A percentile compares a stretch with the other conserved stretches of the same genome.
Evolutionary conservation across 23 tunicate genomes (phyloP).

Genomic region (Clavelina lepadiformis): DNA sequence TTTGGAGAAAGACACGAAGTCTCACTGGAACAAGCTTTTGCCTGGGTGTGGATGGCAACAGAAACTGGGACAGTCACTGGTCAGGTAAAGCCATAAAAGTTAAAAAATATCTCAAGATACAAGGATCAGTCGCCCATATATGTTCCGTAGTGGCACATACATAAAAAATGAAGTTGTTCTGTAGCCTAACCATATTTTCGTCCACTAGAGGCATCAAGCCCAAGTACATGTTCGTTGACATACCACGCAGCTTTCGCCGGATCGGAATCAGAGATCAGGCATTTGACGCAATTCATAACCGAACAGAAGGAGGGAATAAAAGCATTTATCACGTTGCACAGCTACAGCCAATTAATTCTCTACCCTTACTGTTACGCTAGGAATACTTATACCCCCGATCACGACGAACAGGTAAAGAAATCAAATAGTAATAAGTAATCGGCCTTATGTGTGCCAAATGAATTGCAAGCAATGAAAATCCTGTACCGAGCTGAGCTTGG

Average conservation of each 20-base stretch:
- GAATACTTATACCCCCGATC: conserved; percentile 1
- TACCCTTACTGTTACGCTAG: conserved; percentile 40
- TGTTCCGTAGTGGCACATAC: too few species aligned
- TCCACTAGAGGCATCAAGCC: conserved; percentile 2
- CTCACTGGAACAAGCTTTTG: conserved; percentile 30
- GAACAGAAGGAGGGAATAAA: conserved; percentile 16
- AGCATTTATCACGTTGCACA: conserved; percentile 40
- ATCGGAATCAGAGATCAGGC: conserved; percentile 64
- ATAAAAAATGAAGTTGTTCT: too few species aligned
- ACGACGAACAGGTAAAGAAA: conserved; percentile 24
- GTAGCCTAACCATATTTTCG: too few species aligned
- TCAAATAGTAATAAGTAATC: too few species aligned
- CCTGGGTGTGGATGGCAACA: conserved; percentile 58
- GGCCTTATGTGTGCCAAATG: too few species aligned
- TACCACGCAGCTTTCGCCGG: conserved; percentile 42
- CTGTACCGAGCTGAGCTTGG: too few species aligned
- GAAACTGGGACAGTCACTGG: conserved; percentile 65
- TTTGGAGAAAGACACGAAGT: conserved; percentile 56
- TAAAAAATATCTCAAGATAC: too few species aligned
- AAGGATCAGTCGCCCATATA: too few species aligned
- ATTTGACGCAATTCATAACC: conserved; percentile 20
- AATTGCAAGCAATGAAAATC: too few species aligned
- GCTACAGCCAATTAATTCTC: conserved; percentile 42
- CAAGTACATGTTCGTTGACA: conserved; percentile 3
- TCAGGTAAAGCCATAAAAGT: too few species aligned